Evolutionary conservation across 2,113 vertebrate species (phyloP).

Genomic region (Cromileptes altivelis): DNA sequence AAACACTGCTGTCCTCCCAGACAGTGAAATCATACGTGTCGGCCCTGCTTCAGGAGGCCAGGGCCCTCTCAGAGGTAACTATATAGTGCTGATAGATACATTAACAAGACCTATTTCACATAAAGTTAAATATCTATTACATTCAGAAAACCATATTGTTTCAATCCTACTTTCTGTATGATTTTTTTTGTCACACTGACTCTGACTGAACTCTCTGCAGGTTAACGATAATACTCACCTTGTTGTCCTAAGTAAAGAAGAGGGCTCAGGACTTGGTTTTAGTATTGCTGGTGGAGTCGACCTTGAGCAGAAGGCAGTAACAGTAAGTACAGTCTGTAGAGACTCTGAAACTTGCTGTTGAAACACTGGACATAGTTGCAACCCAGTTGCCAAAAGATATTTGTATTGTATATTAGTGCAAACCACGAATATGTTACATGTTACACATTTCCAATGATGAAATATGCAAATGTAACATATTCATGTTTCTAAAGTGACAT

Average conservation of each 20-base stretch:
- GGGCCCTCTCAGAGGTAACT: constrained; percentile 88
- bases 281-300: constrained; percentile 93
- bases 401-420: no score
- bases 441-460: no score
- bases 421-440: no score
- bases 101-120: background rate
- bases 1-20: constrained; percentile 83
- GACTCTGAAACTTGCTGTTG: background rate
- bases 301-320: constrained; percentile 89
- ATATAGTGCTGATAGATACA: background rate
- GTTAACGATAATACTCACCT: constrained; percentile 87
- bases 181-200: background rate
- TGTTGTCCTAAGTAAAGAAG: constrained; percentile 91
- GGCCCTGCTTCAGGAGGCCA: constrained; percentile 86
- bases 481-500: no score
- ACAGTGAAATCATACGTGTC: constrained; percentile 79
- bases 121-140: background rate
- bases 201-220: constrained; percentile 73
- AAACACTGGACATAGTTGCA: no score
- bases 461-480: no score
- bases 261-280: constrained; percentile 94
- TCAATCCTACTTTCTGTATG: background rate
- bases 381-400: no score
- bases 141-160: background rate
- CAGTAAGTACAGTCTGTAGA: constrained; percentile 83